These are phyloP conservation scores for Zaprionus gabonicus DNA, from an alignment of 1,140 invertebrate species.

Conservation along the genomic window DNA sequence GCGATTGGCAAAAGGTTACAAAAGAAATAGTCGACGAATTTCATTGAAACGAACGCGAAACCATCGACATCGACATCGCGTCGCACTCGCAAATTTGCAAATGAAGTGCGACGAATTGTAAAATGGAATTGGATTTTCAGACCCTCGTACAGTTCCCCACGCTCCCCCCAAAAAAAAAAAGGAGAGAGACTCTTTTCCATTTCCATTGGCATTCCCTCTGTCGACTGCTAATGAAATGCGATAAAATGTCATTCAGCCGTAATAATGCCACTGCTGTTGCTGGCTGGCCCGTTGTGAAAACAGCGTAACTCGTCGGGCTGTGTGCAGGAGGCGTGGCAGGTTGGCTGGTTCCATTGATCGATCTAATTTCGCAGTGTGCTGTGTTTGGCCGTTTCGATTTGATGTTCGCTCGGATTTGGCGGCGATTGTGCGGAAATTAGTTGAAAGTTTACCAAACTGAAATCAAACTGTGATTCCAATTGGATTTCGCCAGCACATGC, in stretches of 20 bases:
- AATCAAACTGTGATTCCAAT: constrained; percentile 49
- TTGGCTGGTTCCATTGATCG: constrained; percentile 41
- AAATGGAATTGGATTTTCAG: constrained; percentile 58
- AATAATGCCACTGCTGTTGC: constrained; percentile 50
- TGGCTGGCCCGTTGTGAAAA: neutral
- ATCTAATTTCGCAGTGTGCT: constrained; percentile 54
- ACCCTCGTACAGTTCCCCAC: neutral
- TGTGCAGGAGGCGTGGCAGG: neutral
- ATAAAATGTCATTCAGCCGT: constrained; percentile 65
- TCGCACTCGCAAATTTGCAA: constrained; percentile 49
- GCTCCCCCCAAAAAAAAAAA: no score
- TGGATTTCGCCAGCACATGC: constrained; percentile 9
- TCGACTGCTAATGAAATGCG: constrained; percentile 71
- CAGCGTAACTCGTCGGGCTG: neutral
- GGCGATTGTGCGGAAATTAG: constrained; percentile 71
- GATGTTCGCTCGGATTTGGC: constrained; percentile 51
- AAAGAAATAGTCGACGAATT: constrained; percentile 31
- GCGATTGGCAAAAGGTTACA: constrained; percentile 23
- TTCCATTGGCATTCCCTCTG: neutral
- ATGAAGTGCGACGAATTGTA: constrained; percentile 64
- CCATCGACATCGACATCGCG: constrained; percentile 6
- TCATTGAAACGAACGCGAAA: constrained; percentile 19
- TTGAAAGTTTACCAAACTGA: constrained; percentile 47
- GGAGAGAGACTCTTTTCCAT: neutral
- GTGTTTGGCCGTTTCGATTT: constrained; percentile 50